Conservation (phyloP, 1,140 invertebrate genomes). For the Hyles vespertilio region DNA sequence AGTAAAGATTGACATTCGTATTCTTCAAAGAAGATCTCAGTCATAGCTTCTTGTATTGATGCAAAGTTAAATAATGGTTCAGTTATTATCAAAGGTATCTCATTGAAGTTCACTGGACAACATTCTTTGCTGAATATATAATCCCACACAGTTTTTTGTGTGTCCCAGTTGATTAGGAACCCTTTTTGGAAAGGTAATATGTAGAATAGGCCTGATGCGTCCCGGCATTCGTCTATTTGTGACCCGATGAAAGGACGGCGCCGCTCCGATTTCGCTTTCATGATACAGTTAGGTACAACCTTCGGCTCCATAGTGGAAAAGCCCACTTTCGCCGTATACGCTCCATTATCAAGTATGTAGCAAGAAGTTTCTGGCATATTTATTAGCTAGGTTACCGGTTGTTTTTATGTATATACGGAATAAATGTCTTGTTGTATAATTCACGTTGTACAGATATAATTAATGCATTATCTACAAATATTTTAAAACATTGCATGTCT, state of each 20-base stretch:
- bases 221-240: slow-evolving; percentile 91
- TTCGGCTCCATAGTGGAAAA: slow-evolving; percentile 83
- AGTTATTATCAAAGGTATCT: slow-evolving; percentile 91
- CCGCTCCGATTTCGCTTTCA: slow-evolving; percentile 98
- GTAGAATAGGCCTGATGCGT: slow-evolving; percentile 96
- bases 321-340: slow-evolving; percentile 89
- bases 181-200: slow-evolving; percentile 97
- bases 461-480: background rate
- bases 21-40: slow-evolving; percentile 98
- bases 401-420: background rate
- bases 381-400: slow-evolving; percentile 38
- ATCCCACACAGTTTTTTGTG: slow-evolving; percentile 98
- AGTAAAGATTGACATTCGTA: slow-evolving; percentile 93
- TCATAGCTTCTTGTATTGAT: slow-evolving; percentile 93
- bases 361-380: slow-evolving; percentile 63
- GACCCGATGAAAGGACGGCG: slow-evolving; percentile 93
- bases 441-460: background rate
- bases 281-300: slow-evolving; percentile 95
- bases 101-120: slow-evolving; percentile 85
- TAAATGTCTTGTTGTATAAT: background rate
- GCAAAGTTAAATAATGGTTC: slow-evolving; percentile 97
- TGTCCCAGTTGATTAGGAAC: slow-evolving; percentile 96
- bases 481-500: no score
- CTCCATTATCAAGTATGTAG: slow-evolving; percentile 92
- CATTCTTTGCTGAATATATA: slow-evolving; percentile 94